Base-by-base conservation (phyloP, 2,888 invertebrate genomes). In the Tinea trinotella region DNA sequence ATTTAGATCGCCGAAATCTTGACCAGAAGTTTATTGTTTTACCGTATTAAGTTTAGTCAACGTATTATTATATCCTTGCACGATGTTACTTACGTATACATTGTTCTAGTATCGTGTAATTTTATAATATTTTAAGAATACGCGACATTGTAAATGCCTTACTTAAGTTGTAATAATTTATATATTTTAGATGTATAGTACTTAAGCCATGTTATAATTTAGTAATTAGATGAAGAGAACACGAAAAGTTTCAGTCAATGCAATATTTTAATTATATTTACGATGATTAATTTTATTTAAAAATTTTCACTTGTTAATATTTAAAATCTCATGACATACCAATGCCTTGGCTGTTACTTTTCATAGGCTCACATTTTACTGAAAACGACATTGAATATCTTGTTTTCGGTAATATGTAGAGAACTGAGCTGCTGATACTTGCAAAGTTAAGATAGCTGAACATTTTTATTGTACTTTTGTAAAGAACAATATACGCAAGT, bases 81-180 rank as follows among this genome's bases (percentile, higher is more conserved):
- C 78, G 83, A 83, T 84, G 75, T 79, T 79, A 77, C 71, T 44
- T 22, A 61, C n/a, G n/a, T n/a, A n/a, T n/a, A n/a, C 66, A 35
- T 59, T 57, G n/a, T 63, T 71, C 74, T 77, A 82, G 76, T 78
- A 74, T 82, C 82, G 81, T 79, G 83, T 83, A 83, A 79, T 74
- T 73, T 65, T 76, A 63, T 80, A 81, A 80, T 75, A 71, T 58
- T 64, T 71, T 84, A 83, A 83, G 82, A 68, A 80, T 74, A 77
- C 81, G 78, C 80, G 80, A 84, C 80, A 74, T 78, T 80, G 84
- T 84, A 84, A 83, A 85, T 85, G 85, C 85, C 85, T 85, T 85
- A 83, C 81, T 83, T 84, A 84, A 83, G 84, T 84, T 84, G 81
- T 84, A 85, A 84, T 85, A 85, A 85, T 85, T 85, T 85, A 85